These are phyloP conservation scores for Formicarius rufipectus DNA, from an alignment of 2,113 vertebrate genomes.

Conservation along the genomic window DNA sequence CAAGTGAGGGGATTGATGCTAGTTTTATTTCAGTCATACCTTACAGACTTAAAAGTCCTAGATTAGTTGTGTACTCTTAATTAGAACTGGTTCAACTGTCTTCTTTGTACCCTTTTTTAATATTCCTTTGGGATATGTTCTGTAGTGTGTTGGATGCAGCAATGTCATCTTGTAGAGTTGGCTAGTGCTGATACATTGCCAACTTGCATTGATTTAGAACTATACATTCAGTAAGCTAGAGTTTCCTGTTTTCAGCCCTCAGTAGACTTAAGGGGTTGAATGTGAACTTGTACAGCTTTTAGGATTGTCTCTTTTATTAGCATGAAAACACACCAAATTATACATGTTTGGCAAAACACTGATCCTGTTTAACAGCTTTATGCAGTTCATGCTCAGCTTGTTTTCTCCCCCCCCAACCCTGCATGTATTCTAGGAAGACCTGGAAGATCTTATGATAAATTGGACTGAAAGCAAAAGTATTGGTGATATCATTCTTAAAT, in stretches of 20 bases:
- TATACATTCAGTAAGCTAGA: background rate
- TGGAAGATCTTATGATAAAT: slow-evolving; percentile 91
- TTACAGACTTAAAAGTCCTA: background rate
- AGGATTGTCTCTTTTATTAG: background rate
- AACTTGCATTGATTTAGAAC: background rate
- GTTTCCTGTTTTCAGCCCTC: background rate
- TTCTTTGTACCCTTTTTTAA: background rate
- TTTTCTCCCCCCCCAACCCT: background rate
- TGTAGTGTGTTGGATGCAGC: background rate
- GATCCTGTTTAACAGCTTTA: background rate
- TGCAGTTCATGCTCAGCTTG: background rate
- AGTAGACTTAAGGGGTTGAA: background rate
- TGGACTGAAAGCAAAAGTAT: slow-evolving; percentile 94
- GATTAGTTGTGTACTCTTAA: background rate
- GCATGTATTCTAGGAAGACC: slow-evolving; percentile 80
- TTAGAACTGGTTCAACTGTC: background rate
- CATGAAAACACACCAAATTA: background rate
- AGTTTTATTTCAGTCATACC: background rate
- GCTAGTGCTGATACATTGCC: background rate
- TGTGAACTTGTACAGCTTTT: background rate
- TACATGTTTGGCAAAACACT: background rate
- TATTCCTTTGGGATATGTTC: background rate
- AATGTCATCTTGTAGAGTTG: background rate
- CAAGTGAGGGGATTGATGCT: background rate
- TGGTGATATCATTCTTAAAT: slow-evolving; percentile 93